Conservation (phyloP, 2,797 vertebrate species). For the Pangasius macronema region DNA sequence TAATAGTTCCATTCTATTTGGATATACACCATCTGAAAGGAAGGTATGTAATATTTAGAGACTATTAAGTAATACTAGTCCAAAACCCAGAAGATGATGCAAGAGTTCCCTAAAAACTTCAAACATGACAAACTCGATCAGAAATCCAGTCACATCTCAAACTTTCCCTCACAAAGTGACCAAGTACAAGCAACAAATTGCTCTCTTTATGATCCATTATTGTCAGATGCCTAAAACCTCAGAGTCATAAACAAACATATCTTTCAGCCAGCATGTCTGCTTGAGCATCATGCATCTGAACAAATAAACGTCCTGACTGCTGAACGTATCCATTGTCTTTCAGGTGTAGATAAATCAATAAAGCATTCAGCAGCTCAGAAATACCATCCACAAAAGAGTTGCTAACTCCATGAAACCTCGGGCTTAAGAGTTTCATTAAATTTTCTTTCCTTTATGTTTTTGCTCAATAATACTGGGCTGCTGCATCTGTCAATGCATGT, state of each 20-base stretch:
- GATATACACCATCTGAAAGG: neutral
- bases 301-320: constrained; percentile 36
- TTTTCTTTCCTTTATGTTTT: constrained; percentile 52
- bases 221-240: constrained; percentile 34
- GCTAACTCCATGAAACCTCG: constrained; percentile 30
- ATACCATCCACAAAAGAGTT: constrained; percentile 49
- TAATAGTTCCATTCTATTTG: neutral
- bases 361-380: constrained; percentile 48
- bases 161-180: constrained; percentile 24
- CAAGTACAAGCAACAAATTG: constrained; percentile 39
- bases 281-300: constrained; percentile 41
- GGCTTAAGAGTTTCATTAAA: constrained; percentile 47
- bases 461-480: constrained; percentile 30
- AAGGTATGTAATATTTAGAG: constrained; percentile 22
- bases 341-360: constrained; percentile 48
- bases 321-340: constrained; percentile 34
- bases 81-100: constrained; percentile 7
- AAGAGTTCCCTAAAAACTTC: constrained; percentile 18
- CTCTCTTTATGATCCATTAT: constrained; percentile 50
- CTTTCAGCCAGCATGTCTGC: constrained; percentile 34
- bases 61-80: constrained; percentile 31
- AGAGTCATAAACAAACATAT: constrained; percentile 33
- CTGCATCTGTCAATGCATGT: constrained; percentile 25
- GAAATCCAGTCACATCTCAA: constrained; percentile 24
- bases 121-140: neutral